Evolutionary conservation across 2,797 vertebrate species (phyloP).

Genomic region (Clarias platycephalus): DNA sequence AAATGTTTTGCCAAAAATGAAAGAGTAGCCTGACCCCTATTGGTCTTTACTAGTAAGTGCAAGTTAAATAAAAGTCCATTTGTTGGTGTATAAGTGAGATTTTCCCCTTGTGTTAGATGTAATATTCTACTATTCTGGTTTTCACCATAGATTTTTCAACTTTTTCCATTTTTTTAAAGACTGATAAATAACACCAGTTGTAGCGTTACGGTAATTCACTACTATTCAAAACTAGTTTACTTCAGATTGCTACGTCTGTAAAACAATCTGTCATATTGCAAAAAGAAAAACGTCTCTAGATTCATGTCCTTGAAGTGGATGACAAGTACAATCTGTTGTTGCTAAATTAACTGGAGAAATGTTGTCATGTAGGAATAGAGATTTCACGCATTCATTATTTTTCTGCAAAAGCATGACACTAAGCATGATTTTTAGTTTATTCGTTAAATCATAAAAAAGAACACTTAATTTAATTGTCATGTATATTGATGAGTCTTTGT

Average conservation of each 20-base stretch:
- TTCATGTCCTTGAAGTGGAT: background rate
- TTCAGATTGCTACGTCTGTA: background rate
- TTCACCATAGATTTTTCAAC: background rate
- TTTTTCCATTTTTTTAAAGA: background rate
- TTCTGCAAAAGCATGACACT: background rate
- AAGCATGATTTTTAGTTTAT: background rate
- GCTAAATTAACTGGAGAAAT: background rate
- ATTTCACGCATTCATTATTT: background rate
- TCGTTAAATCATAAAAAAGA: background rate
- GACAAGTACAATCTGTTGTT: background rate
- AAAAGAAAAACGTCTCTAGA: background rate
- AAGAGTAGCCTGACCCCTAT: conserved; percentile 17
- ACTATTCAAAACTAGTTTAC: background rate
- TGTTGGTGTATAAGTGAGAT: background rate
- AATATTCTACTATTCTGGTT: background rate
- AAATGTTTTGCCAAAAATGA: background rate
- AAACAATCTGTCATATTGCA: background rate
- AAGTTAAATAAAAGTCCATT: background rate
- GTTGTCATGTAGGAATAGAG: background rate
- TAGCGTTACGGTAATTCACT: too few relatives aligned
- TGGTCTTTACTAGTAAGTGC: conserved; percentile 13
- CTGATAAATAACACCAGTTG: background rate
- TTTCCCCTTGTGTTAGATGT: background rate
- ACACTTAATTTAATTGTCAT: background rate
- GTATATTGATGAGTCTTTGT: background rate